These are phyloP conservation scores for Lophotriccus pileatus DNA, from an alignment of 2,797 vertebrate species.

Conservation along the genomic window DNA sequence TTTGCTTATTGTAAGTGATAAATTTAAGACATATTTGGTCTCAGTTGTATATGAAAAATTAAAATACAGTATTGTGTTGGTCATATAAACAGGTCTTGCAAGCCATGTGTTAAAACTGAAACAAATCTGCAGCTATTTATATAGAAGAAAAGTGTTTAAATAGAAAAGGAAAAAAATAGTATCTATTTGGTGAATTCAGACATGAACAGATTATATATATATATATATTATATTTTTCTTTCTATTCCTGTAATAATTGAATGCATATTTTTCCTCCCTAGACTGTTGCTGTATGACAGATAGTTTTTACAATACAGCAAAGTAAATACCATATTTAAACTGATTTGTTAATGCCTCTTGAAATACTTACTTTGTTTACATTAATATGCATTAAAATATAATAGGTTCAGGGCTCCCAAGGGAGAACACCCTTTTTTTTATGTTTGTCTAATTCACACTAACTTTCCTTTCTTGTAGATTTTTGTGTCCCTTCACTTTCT, in stretches of 20 bases:
- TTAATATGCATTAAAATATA: not conserved
- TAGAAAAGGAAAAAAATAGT: not conserved
- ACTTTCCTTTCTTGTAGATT: not conserved
- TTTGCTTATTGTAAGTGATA: not conserved
- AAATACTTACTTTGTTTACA: not conserved
- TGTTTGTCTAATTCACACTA: not conserved
- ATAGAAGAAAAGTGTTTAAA: not conserved
- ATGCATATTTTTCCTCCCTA: not conserved
- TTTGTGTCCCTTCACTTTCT: not conserved
- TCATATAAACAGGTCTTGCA: not conserved
- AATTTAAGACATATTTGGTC: not conserved
- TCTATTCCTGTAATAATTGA: not conserved
- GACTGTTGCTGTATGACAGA: not conserved
- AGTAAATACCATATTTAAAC: not conserved
- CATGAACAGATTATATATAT: not conserved
- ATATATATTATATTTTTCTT: conserved; percentile 18
- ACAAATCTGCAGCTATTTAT: not conserved
- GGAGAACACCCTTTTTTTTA: not conserved
- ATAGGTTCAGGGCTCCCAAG: not conserved
- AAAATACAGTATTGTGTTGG: not conserved
- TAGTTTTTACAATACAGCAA: not conserved
- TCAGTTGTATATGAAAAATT: not conserved
- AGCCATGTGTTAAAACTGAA: not conserved
- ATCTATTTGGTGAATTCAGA: not conserved
- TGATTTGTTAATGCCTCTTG: not conserved